phyloP scores from a whole-genome alignment of 2,797 vertebrate species.

The Pempheris klunzingeri region DNA sequence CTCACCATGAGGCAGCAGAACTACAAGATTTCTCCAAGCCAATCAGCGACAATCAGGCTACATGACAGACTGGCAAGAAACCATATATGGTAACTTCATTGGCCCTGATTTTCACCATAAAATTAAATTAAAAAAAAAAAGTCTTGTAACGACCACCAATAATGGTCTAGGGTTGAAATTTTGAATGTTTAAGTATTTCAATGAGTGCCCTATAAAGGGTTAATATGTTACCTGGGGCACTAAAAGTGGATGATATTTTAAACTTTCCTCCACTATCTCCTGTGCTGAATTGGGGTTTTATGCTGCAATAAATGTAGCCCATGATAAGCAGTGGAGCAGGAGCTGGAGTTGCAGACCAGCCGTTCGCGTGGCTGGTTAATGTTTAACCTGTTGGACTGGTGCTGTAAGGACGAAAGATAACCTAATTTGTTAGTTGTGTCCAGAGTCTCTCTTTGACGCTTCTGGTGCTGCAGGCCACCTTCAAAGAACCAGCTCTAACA shows the following conservation, averaged over 20 bases:
- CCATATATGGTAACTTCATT: no score
- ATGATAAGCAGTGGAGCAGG: conserved; percentile 32
- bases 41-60: no score
- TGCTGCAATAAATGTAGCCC: conserved; percentile 38
- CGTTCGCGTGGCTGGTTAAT: conserved; percentile 61
- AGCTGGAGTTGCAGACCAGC: conserved; percentile 25
- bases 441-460: conserved; percentile 21
- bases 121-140: no score
- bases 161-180: no score
- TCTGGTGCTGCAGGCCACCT: background rate
- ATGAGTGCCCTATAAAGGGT: no score
- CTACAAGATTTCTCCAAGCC: no score
- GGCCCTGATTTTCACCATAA: no score
- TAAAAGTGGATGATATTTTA: conserved; percentile 37
- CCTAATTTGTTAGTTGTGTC: conserved; percentile 36
- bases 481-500: conserved; percentile 29
- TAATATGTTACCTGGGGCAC: conserved; percentile 50
- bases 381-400: conserved; percentile 41
- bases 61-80: no score
- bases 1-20: no score
- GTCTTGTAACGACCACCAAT: no score
- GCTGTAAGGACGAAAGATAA: conserved; percentile 33
- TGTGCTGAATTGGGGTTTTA: conserved; percentile 29
- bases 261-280: conserved; percentile 20
- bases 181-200: no score